Percentiles rank a stretch among this genome's conserved stretches.
These are phyloP conservation scores for Dendrolimus pini DNA, from an alignment of 2,888 invertebrate species.

Conservation along the genomic window DNA sequence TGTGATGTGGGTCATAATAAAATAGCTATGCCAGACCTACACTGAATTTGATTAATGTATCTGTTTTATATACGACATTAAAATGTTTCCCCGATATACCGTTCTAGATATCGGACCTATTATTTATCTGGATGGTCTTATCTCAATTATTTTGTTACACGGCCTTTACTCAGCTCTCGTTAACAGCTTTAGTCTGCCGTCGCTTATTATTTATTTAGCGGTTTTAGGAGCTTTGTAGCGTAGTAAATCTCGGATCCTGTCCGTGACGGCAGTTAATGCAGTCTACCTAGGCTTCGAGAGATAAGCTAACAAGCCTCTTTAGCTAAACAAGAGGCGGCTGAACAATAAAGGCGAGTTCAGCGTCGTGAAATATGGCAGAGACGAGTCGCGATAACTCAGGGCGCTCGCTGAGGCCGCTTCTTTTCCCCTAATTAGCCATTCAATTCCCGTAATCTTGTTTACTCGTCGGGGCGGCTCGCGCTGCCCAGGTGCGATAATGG, in stretches of 20 bases:
- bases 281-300: constrained; percentile 59
- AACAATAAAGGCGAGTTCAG: constrained; percentile 69
- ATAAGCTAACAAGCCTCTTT: constrained; percentile 71
- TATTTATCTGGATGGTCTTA: constrained; percentile 4
- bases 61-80: constrained; percentile 12
- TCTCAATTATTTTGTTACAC: constrained; percentile 8
- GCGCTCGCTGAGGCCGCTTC: constrained; percentile 54
- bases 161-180: constrained; percentile 12
- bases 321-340: constrained; percentile 66
- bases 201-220: constrained; percentile 23
- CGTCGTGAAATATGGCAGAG: constrained; percentile 69
- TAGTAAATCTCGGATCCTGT: constrained; percentile 49
- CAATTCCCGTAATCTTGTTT: constrained; percentile 77
- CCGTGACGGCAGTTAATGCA: constrained; percentile 62
- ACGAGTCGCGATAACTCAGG: constrained; percentile 68
- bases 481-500: constrained; percentile 77
- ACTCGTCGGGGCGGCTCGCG: constrained; percentile 60
- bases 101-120: constrained; percentile 2
- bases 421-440: constrained; percentile 76
- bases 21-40: constrained; percentile 18
- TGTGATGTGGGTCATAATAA: constrained; percentile 32
- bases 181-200: constrained; percentile 8
- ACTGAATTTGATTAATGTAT: constrained; percentile 31
- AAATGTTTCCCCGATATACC: constrained; percentile 7
- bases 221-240: constrained; percentile 39